Evolutionary conservation across 2,113 vertebrate species (phyloP).

Genomic region (Anarhynchus alexandrinus): DNA sequence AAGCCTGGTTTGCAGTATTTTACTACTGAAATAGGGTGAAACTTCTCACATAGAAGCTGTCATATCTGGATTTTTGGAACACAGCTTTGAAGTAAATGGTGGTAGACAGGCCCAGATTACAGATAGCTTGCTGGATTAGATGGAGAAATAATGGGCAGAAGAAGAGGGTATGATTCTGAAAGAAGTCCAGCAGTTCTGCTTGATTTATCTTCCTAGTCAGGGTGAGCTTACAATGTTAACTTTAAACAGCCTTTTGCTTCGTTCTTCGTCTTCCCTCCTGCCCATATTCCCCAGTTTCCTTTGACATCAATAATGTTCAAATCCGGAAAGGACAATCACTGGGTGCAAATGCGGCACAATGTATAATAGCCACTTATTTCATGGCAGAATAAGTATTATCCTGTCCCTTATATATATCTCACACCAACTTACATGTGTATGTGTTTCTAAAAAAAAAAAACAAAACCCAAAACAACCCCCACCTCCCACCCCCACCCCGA

Average conservation of each 20-base stretch:
- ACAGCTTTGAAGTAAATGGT: background rate
- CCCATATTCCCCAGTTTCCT: background rate
- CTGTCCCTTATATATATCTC: background rate
- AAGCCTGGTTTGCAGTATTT: background rate
- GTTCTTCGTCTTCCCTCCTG: background rate
- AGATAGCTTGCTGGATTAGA: background rate
- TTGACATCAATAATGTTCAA: background rate
- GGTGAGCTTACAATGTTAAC: background rate
- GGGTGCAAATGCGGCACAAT: accelerated
- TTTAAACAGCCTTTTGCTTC: background rate
- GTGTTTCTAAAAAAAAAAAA: background rate
- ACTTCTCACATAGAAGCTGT: background rate
- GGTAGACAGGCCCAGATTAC: background rate
- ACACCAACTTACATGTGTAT: background rate
- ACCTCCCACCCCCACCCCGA: background rate
- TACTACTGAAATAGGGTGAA: background rate
- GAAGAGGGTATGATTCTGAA: background rate
- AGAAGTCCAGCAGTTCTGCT: background rate
- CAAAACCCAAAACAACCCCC: background rate
- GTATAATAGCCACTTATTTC: background rate
- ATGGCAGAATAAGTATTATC: background rate
- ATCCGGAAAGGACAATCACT: background rate
- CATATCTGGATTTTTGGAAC: background rate
- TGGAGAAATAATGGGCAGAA: background rate
- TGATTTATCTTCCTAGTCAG: background rate